Conservation (phyloP, 1,140 invertebrate species). For the Drosophila obscura region DNA sequence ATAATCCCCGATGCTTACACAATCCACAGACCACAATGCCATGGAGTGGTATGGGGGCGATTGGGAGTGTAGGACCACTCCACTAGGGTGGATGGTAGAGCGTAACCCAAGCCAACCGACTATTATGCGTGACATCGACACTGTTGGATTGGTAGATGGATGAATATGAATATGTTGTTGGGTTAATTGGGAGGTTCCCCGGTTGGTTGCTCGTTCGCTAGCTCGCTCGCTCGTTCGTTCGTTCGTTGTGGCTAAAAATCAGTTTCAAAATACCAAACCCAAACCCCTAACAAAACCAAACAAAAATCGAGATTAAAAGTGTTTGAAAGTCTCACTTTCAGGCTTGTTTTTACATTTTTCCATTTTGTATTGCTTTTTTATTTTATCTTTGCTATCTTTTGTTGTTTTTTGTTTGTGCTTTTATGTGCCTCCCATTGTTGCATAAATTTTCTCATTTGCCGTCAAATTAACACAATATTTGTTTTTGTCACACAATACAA, state of each 20-base stretch:
- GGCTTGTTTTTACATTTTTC: constrained; percentile 8
- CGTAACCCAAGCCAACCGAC: constrained; percentile 47
- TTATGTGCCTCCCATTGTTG: constrained; percentile 16
- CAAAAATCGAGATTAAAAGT: constrained; percentile 71
- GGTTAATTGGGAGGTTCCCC: background rate
- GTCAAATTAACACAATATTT: constrained; percentile 19
- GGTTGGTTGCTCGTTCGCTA: constrained; percentile 32
- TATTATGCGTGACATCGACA: constrained; percentile 49
- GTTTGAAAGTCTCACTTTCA: constrained; percentile 49
- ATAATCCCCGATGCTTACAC: constrained; percentile 32
- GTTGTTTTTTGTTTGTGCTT: constrained; percentile 10
- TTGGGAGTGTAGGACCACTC: too few species aligned
- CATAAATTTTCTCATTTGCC: constrained; percentile 36
- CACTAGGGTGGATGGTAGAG: constrained; percentile 11
- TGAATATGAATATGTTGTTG: background rate
- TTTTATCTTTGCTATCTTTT: constrained; percentile 7
- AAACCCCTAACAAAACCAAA: constrained; percentile 50
- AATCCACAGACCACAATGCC: constrained; percentile 24
- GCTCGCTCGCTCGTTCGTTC: too few species aligned
- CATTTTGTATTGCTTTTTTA: constrained; percentile 22
- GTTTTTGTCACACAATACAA: background rate
- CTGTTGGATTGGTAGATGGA: background rate
- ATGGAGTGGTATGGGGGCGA: constrained; percentile 1
- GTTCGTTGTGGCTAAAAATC: constrained; percentile 21
- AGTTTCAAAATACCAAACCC: constrained; percentile 12